These are phyloP conservation scores for Clarias macrocephalus DNA, from an alignment of 2,113 vertebrate species.

Conservation along the genomic window DNA sequence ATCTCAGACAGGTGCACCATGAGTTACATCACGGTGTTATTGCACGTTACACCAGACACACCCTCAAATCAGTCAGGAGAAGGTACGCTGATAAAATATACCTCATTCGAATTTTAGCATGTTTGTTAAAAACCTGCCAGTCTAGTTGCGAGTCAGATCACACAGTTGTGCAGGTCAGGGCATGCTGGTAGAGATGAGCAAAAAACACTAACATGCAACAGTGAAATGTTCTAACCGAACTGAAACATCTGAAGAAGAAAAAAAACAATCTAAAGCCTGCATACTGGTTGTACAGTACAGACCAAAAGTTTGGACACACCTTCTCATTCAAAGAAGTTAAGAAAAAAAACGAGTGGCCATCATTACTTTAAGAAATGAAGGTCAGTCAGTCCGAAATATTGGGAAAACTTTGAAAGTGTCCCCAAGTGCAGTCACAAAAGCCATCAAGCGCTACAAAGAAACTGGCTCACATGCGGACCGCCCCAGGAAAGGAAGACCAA, in stretches of 20 bases:
- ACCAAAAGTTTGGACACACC: too few relatives aligned
- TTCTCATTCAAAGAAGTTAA: too few relatives aligned
- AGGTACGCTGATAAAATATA: background rate
- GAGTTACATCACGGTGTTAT: background rate
- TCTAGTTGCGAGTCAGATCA: slow-evolving; percentile 54
- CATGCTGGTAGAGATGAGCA: background rate
- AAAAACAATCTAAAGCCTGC: background rate
- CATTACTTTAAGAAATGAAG: too few relatives aligned
- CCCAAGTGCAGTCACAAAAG: too few relatives aligned
- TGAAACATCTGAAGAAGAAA: background rate
- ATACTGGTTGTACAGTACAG: too few relatives aligned
- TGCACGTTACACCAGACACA: slow-evolving; percentile 10
- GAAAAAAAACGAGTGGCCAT: too few relatives aligned
- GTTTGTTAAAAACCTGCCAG: slow-evolving; percentile 56
- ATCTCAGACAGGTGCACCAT: background rate
- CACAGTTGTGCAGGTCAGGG: slow-evolving; percentile 45
- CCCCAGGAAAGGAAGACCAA: too few relatives aligned
- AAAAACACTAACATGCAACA: background rate
- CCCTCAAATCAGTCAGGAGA: background rate
- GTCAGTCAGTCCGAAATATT: too few relatives aligned
- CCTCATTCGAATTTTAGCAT: slow-evolving; percentile 9
- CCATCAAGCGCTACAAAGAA: too few relatives aligned
- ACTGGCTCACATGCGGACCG: too few relatives aligned
- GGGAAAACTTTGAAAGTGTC: too few relatives aligned
- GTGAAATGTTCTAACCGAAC: background rate